Evolutionary conservation across 2,888 invertebrate species (phyloP), one percentile per base, ranked within the genome.

Genomic region (Strigamia transsilvanica): DNA sequence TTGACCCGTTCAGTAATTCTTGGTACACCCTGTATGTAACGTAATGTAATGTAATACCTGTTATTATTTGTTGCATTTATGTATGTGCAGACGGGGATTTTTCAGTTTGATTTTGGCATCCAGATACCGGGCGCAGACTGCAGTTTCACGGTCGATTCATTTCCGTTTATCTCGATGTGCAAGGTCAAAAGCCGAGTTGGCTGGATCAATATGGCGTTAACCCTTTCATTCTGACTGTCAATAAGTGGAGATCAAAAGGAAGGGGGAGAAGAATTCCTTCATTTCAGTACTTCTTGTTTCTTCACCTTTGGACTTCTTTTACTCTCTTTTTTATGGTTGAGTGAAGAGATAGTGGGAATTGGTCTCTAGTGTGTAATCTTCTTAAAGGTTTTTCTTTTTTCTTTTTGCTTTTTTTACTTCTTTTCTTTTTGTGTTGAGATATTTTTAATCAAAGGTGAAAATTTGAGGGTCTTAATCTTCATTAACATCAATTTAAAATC

Each of bases 121-220:
- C n/a, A n/a, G n/a, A n/a, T n/a, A n/a, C n/a, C n/a, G n/a, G n/a
- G n/a, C n/a, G n/a, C n/a, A n/a, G n/a, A n/a, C n/a, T n/a, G n/a
- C n/a, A n/a, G n/a, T n/a, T 51, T 51, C 51, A 51, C 51, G 51
- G 51, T 51, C 51, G 51, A 51, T 51, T 51, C 51, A 51, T 51
- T 51, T 51, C 51, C 51, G 51, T 51, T 51, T 51, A 51, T 51
- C 51, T 51, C 51, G 51, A n/a, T 51, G 51, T 51, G 51, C n/a
- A n/a, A 51, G 51, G 51, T 51, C 51, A 51, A n/a, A 51, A 51
- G 51, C 5, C 51, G n/a, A 51, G 51, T 51, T 51, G 51, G 10
- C 51, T 51, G 51, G 51, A 51, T 51, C 51, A 51, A 51, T 51
- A 9, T 51, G n/a, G 51, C 51, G 3, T 51, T 51, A 51, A 51